phyloP scores from a whole-genome alignment of 2,113 vertebrate genomes.

The Menidia beryllina region DNA sequence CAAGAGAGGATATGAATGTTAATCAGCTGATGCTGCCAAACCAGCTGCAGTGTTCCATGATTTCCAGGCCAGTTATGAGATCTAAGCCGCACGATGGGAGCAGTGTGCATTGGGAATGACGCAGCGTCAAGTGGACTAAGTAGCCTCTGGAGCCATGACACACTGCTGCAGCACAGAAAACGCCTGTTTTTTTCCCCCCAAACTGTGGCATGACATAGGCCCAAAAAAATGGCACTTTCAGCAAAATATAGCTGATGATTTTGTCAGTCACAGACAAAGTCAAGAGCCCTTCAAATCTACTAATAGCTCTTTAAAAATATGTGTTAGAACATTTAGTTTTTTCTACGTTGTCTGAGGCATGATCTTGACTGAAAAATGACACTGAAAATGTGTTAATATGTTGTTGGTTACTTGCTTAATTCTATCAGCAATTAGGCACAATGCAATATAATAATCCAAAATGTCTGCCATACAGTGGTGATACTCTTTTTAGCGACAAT shows the following conservation, averaged over 20 bases:
- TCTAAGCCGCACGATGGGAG: constrained; percentile 40
- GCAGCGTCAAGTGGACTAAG: constrained; percentile 41
- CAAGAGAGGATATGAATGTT: constrained; percentile 50
- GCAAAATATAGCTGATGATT: background rate
- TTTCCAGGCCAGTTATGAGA: constrained; percentile 57
- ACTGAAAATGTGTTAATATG: no score
- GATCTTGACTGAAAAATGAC: no score
- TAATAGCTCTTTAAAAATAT: no score
- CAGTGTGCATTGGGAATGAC: constrained; percentile 40
- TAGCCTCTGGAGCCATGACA: constrained; percentile 40
- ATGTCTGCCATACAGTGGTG: no score
- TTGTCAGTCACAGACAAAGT: background rate
- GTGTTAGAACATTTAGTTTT: no score
- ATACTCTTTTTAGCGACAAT: no score
- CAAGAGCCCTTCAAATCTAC: background rate
- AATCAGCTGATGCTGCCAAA: constrained; percentile 57
- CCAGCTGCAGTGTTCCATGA: constrained; percentile 56
- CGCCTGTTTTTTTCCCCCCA: background rate
- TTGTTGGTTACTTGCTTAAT: no score
- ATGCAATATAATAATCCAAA: no score
- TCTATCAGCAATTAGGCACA: no score
- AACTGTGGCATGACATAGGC: background rate
- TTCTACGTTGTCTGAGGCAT: no score
- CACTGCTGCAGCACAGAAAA: constrained; percentile 13
- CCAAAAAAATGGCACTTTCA: no score